Base-by-base conservation (phyloP, 1,140 invertebrate genomes). In the Drosophila nannoptera region DNA sequence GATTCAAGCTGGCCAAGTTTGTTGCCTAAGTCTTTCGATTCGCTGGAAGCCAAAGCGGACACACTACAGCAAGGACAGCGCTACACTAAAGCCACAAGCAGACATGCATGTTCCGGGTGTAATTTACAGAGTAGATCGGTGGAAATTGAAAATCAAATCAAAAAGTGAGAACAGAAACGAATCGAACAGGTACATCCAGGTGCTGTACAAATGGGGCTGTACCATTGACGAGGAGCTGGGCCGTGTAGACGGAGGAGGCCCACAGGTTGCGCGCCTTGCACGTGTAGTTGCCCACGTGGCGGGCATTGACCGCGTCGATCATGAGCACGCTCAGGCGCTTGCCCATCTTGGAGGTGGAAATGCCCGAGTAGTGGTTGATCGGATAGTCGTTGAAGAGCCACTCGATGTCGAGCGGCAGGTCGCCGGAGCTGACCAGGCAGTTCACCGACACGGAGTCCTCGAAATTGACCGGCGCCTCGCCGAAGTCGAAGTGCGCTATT, bases 261-360 rank as follows among this genome's bases (percentile, higher is more conserved):
- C 94, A 94, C 31, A 90, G 73, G 90, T 96, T 96, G 77, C 91
- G 91, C 7, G 93, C 94, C 55, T 90, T 88, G 76, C 93, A 94
- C 3, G 93, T 93, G 78, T 94, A 94, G 78, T 93, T 92, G 46
- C 92, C 92, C 52, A 92, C 91, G 89, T 94, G 92, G 53, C 88
- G 89, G 55, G 90, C 90, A 74, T 73, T 88, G 14, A 91, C 89
- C 61, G 78, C 88, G 65, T 91, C 90, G 52, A 92, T 91, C 66
- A 86, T 90, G n/a, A 92, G 73, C 12, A 92, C 87, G 64, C 88
- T 89, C 12, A 89, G 73, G 68, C 92, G 92, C 77, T 92, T 92
- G 73, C 92, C 92, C 80, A 93, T 92, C 90, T 92, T 93, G 56
- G 91, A 90, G 11, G 92, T 92, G 8, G 81, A 77, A 53, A 89